Evolutionary conservation across 2,797 vertebrate species (phyloP).

Genomic region (Tragopan temminckii): DNA sequence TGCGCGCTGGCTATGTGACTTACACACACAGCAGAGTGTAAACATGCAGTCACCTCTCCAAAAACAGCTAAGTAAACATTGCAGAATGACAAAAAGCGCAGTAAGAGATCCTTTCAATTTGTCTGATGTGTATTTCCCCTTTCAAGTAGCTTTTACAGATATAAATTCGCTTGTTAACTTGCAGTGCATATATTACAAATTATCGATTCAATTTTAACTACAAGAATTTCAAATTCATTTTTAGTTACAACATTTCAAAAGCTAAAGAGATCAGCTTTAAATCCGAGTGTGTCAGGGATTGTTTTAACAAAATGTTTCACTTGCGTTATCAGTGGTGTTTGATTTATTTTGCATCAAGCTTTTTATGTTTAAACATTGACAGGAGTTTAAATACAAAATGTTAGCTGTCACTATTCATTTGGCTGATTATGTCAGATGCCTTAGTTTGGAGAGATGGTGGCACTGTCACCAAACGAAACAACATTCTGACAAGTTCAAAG

Average conservation of each 20-base stretch:
- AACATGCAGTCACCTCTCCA: conserved; percentile 73
- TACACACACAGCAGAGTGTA: conserved; percentile 66
- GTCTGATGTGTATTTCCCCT: conserved; percentile 38
- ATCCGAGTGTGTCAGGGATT: conserved; percentile 70
- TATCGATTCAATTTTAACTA: conserved; percentile 68
- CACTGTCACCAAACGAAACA: conserved; percentile 83
- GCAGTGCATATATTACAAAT: conserved; percentile 39
- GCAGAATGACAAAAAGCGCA: conserved; percentile 62
- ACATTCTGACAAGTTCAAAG: conserved; percentile 84
- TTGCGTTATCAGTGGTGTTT: conserved; percentile 81
- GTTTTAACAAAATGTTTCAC: conserved; percentile 83
- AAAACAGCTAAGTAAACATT: conserved; percentile 79
- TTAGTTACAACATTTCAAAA: conserved; percentile 73
- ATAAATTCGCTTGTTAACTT: conserved; percentile 61
- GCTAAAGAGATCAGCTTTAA: conserved; percentile 71
- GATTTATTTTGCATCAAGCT: conserved; percentile 86
- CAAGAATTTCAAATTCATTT: conserved; percentile 70
- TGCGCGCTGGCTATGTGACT: conserved; percentile 58
- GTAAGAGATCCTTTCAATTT: conserved; percentile 50
- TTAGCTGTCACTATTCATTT: conserved; percentile 86
- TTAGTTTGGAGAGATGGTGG: conserved; percentile 84
- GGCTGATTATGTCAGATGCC: conserved; percentile 84
- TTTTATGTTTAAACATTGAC: conserved; percentile 85
- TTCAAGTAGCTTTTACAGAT: conserved; percentile 50
- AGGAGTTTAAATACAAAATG: conserved; percentile 87